Evolutionary conservation across 2,888 invertebrate genomes (phyloP).

Genomic region (Drosophila helvetica): DNA sequence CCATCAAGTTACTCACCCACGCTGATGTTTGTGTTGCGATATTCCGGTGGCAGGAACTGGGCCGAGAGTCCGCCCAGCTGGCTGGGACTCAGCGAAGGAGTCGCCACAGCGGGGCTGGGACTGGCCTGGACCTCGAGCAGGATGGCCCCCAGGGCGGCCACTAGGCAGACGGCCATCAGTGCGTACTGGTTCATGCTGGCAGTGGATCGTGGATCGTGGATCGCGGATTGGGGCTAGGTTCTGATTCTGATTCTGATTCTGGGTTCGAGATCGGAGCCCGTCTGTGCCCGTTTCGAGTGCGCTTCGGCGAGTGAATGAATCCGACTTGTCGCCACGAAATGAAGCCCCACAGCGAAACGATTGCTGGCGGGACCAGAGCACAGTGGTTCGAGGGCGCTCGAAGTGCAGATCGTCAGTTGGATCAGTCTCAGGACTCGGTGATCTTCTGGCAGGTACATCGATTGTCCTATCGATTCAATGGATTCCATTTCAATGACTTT

Average conservation of each 20-base stretch:
- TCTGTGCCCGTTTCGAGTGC: slow-evolving; percentile 1
- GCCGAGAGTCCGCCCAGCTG: slow-evolving; percentile 72
- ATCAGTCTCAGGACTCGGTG: not conserved
- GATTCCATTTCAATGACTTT: not conserved
- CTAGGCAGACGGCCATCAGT: slow-evolving; percentile 52
- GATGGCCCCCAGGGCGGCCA: slow-evolving; percentile 57
- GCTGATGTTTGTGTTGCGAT: slow-evolving; percentile 75
- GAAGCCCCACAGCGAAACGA: slow-evolving; percentile 4
- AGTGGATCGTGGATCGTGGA: not conserved
- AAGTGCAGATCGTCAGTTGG: not conserved
- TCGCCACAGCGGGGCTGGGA: slow-evolving; percentile 32
- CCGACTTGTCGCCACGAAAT: slow-evolving; percentile 14
- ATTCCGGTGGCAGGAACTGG: slow-evolving; percentile 78
- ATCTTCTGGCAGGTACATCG: not conserved
- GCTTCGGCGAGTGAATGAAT: slow-evolving; percentile 24
- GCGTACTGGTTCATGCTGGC: slow-evolving; percentile 60
- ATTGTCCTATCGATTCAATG: not conserved
- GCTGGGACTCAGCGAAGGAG: slow-evolving; percentile 24
- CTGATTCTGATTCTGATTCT: not conserved
- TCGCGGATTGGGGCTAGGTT: not conserved
- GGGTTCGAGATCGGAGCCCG: not conserved
- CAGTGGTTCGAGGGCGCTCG: slow-evolving; percentile 13
- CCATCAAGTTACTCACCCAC: slow-evolving; percentile 60
- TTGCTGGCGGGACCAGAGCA: slow-evolving; percentile 5
- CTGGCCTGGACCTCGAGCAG: slow-evolving; percentile 59